Conservation (phyloP, 2,113 vertebrate species). For the Hydropotes inermis region DNA sequence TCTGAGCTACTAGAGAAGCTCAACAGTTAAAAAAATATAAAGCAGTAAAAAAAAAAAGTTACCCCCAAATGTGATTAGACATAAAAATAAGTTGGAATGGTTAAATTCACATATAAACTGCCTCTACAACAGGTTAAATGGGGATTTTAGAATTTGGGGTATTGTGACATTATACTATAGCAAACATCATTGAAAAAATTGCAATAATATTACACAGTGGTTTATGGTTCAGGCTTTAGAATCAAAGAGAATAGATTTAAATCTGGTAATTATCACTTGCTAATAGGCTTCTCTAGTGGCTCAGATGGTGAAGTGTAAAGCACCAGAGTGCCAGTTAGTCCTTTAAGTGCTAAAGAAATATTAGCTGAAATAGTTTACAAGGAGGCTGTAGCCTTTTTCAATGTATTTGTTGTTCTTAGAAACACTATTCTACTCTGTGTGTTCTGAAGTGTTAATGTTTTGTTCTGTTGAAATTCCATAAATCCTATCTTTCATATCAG, state of each 20-base stretch:
- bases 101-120: not conserved
- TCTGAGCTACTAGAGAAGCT: not conserved
- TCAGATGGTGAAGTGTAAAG: not conserved
- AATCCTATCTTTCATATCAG: not conserved
- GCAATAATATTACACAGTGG: not conserved
- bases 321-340: not conserved
- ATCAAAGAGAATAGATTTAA: not conserved
- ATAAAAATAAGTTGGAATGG: not conserved
- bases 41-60: not conserved
- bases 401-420: not conserved
- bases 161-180: not conserved
- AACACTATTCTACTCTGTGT: not conserved
- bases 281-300: not conserved
- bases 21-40: not conserved
- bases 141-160: not conserved
- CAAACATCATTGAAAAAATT: not conserved
- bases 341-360: not conserved
- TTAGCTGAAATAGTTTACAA: not conserved
- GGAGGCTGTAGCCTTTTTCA: not conserved
- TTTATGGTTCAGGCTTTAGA: not conserved
- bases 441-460: not conserved
- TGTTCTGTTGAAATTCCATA: not conserved
- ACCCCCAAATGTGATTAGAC: not conserved
- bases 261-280: not conserved
- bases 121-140: not conserved